Evolutionary conservation across 2,888 invertebrate genomes (phyloP), one percentile per base, ranked within the genome.

Genomic region (Ophioninae sp.): DNA sequence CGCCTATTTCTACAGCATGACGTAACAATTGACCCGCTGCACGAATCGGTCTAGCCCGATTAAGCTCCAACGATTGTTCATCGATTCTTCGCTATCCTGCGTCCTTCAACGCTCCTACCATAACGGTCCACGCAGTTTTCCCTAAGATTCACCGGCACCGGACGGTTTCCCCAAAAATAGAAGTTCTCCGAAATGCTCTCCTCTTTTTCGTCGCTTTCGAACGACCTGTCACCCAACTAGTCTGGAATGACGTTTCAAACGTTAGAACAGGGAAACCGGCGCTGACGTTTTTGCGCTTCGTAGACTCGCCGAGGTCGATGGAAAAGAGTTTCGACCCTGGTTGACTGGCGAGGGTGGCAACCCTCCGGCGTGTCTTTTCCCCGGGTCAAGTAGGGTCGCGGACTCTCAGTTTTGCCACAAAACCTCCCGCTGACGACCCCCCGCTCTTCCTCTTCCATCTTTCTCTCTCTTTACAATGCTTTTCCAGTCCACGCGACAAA

Each of bases 261-360:
- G 37, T 37, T 62, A 41, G 41, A 39, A 23, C 41, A 41, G 5
- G 61, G 59, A n/a, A 72, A 61, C 6, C 41, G 59, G 17, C 72
- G 61, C 39, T 61, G 72, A 72, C 72, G 21, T 61, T 39, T 68
- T 56, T 17, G 6, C 20, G 21, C 39, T 10, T 7, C 23, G 62
- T 62, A 37, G 13, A 61, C 61, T 72, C 10, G 21, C n/a, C 7
- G 72, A 72, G 72, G 72, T 72, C 72, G 78, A 79, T 81, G 75
- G 57, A 84, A 78, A 84, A 84, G 78, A 78, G 70, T 84, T 75
- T 75, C 78, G 81, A 83, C 81, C 83, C 78, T 75, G 83, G 73
- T 83, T 62, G 56, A 64, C 70, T 65, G 73, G 23, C 23, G 64
- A 61, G 7, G 72, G 81, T 61, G 41, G 57, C 30, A 72, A 67